Conservation (phyloP, 2,113 vertebrate genomes). For the Malurus elegans region DNA sequence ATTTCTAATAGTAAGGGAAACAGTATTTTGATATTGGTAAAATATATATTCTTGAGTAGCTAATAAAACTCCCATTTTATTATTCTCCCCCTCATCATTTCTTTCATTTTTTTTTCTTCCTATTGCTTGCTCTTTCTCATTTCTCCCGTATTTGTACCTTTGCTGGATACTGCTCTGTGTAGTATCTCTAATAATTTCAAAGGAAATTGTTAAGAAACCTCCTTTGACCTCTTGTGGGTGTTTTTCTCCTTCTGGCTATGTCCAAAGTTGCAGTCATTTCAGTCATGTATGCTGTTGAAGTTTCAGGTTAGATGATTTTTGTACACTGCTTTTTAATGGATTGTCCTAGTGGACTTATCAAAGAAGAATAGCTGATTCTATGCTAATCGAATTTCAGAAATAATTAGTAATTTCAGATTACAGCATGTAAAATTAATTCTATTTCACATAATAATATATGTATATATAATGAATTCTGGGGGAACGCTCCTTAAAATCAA, state of each 20-base stretch:
- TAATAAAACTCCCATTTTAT: background rate
- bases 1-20: background rate
- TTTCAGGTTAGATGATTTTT: background rate
- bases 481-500: background rate
- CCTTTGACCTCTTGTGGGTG: background rate
- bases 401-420: background rate
- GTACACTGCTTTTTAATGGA: background rate
- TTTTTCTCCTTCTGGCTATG: background rate
- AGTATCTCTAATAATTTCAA: background rate
- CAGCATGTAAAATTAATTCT: background rate
- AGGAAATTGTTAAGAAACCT: background rate
- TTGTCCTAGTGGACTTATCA: background rate
- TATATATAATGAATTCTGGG: background rate
- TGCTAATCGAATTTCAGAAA: background rate
- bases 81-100: background rate
- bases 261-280: background rate
- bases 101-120: background rate
- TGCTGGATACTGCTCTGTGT: background rate
- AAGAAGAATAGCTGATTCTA: background rate
- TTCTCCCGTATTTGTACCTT: background rate
- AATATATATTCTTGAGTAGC: background rate
- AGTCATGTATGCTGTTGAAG: background rate
- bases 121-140: background rate
- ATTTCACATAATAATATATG: background rate
- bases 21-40: background rate